Conservation (phyloP, 2,113 vertebrate species). For the Dasyurus viverrinus region DNA sequence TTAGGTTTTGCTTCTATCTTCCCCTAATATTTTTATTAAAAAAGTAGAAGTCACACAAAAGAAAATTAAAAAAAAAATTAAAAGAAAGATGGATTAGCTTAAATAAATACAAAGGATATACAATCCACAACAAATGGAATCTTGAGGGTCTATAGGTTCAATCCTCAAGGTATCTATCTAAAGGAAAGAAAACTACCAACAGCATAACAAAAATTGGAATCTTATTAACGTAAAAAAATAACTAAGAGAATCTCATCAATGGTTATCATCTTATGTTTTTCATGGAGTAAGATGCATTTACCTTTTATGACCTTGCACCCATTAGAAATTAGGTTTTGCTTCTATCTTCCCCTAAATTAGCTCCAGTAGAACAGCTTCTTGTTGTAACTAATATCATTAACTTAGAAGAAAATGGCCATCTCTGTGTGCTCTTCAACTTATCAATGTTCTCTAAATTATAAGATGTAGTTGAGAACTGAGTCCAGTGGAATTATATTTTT, state of each 20-base stretch:
- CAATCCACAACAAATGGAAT: background rate
- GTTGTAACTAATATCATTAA: background rate
- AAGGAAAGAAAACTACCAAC: background rate
- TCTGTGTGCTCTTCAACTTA: background rate
- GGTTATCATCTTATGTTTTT: background rate
- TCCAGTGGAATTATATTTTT: background rate
- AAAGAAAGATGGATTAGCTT: background rate
- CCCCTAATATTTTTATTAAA: background rate
- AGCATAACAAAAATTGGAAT: background rate
- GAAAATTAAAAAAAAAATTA: background rate
- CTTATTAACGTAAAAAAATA: background rate
- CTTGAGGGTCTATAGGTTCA: background rate
- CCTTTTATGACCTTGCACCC: background rate
- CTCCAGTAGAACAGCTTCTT: background rate
- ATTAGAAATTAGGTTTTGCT: background rate
- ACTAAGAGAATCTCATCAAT: background rate
- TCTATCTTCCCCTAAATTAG: background rate
- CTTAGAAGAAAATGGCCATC: background rate
- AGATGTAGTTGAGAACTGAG: background rate
- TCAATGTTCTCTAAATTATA: background rate
- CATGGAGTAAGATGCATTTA: background rate
- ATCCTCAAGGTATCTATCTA: background rate
- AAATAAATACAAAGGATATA: background rate
- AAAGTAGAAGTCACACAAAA: background rate
- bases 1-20: background rate